Evolutionary conservation across 2,113 vertebrate species (phyloP).

Genomic region (Antennarius striatus): DNA sequence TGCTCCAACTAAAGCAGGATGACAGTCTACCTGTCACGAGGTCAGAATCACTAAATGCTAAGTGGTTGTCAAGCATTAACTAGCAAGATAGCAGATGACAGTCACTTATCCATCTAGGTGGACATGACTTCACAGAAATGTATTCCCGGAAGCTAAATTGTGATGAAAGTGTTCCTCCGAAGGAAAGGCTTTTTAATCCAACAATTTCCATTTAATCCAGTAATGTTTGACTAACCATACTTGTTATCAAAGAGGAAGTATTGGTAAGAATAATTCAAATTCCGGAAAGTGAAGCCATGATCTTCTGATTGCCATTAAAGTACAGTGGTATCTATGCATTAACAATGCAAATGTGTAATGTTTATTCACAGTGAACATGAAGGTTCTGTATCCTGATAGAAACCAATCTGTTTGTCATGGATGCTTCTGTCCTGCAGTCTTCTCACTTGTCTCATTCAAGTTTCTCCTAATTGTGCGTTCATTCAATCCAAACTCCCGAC

Average conservation of each 20-base stretch:
- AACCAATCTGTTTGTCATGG: constrained; percentile 11
- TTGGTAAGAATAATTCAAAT: constrained; percentile 24
- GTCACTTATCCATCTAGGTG: constrained; percentile 40
- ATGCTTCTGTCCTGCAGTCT: not conserved
- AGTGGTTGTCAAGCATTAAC: constrained; percentile 50
- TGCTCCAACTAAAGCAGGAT: constrained; percentile 42
- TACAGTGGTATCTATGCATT: not conserved
- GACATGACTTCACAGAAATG: constrained; percentile 26
- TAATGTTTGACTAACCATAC: constrained; percentile 9
- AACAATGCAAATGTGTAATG: constrained; percentile 29
- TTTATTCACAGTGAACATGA: constrained; percentile 23
- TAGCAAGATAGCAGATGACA: constrained; percentile 36
- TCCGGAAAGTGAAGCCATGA: constrained; percentile 4
- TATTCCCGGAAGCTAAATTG: constrained; percentile 18
- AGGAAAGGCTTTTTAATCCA: not conserved
- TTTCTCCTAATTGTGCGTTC: constrained; percentile 36
- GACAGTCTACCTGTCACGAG: constrained; percentile 50
- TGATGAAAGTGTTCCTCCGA: constrained; percentile 16
- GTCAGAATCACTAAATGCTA: constrained; percentile 48
- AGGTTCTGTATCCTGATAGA: constrained; percentile 9
- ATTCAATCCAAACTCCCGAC: constrained; percentile 45
- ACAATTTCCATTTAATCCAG: constrained; percentile 27
- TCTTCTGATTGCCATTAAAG: constrained; percentile 13
- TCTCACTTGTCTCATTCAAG: constrained; percentile 17
- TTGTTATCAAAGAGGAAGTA: constrained; percentile 10